These are phyloP conservation scores for Leptura quadrifasciata DNA, from an alignment of 2,888 invertebrate species.

Conservation along the genomic window DNA sequence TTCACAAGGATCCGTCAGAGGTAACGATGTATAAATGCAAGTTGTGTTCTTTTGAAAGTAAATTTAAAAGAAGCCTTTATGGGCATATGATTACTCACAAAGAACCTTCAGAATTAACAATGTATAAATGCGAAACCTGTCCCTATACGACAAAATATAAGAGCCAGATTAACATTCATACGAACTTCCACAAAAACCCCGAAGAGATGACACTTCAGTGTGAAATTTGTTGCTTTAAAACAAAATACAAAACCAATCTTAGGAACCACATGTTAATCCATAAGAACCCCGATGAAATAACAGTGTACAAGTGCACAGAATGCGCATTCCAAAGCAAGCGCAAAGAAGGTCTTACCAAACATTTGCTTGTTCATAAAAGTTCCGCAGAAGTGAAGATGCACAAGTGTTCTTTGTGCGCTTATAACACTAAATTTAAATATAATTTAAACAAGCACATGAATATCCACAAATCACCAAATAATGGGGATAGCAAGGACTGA, in stretches of 20 bases:
- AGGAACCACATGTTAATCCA: not conserved
- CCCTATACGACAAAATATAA: too few species aligned
- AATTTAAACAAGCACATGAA: too few species aligned
- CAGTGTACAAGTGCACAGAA: not conserved
- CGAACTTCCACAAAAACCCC: too few species aligned
- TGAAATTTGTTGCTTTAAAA: not conserved
- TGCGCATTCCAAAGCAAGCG: not conserved
- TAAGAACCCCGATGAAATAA: not conserved
- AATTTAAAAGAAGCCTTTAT: not conserved
- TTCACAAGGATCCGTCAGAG: not conserved
- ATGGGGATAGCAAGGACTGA: too few species aligned
- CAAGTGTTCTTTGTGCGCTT: not conserved
- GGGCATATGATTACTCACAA: not conserved
- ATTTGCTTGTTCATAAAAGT: not conserved
- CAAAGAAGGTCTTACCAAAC: not conserved
- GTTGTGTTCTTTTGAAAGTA: not conserved
- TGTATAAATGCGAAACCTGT: not conserved
- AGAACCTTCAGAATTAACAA: not conserved
- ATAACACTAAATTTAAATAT: not conserved
- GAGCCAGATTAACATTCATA: too few species aligned
- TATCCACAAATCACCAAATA: too few species aligned
- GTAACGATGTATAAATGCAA: not conserved
- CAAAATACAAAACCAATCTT: not conserved
- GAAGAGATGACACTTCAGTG: too few species aligned
- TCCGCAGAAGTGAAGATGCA: not conserved